Base-by-base conservation (phyloP, 1,140 invertebrate genomes). In the Sycophila sp. region DNA sequence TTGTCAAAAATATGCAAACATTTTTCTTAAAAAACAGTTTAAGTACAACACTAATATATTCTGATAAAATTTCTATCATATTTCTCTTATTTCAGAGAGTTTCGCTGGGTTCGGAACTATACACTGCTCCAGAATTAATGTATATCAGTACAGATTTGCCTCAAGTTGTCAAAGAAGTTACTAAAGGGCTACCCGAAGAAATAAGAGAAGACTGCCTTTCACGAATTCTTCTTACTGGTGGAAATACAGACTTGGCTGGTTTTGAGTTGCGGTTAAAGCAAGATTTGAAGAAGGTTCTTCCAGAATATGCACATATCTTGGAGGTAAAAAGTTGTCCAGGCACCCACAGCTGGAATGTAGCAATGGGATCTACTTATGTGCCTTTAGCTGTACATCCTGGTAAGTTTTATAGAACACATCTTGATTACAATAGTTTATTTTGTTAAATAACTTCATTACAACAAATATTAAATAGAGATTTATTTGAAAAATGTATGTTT, bases 41-140 rank as follows among this genome's bases (percentile, higher is more conserved):
- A n/a, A n/a, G n/a, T n/a, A n/a, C n/a, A n/a, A n/a, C n/a, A n/a
- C n/a, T 28, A 19, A 38, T 22, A 58, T 58, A 58, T 58, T 58
- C 0, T 4, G 11, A 30, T 56, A 17, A 1, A 56, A 56, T 56
- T 17, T 17, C n/a, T 42, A 6, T 42, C 5, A 40, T 40, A 6
- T 40, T 40, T 40, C 67, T 49, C 51, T 67, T 40, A 24, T 77
- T 80, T 5, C 56, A 87, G 83, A 86, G 77, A 81, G 78, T 87
- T 53, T 83, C 82, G 1, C 74, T 88, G 22, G 86, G 86, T 19
- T 78, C 83, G n/a, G 87, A 88, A 73, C 71, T 87, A 32, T 87
- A 86, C 45, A 78, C 85, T 59, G 87, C 87, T 28, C 87, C 87
- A 30, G 87, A 88, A 75, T 80, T 87, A 73, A 88, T 88, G 87